A percentile compares a stretch with the other conserved stretches of the same genome.
Evolutionary conservation across 2,888 invertebrate genomes (phyloP).

Genomic region (Sycophila texana): DNA sequence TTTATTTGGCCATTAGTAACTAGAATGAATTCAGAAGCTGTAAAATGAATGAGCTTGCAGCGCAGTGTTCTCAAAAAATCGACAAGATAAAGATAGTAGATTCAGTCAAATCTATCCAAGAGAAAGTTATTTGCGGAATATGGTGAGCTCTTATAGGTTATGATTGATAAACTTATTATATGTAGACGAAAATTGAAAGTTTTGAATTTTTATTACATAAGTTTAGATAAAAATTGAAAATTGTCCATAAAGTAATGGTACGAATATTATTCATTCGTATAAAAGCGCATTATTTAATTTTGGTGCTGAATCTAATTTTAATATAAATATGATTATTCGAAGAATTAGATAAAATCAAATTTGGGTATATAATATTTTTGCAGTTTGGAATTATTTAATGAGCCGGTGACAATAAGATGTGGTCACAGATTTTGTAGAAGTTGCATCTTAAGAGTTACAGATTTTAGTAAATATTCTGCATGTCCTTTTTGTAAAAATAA

Average conservation of each 20-base stretch:
- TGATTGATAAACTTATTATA: not conserved
- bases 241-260: not conserved
- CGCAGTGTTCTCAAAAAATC: conserved; percentile 1
- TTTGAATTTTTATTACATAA: too few species aligned
- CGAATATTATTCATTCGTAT: not conserved
- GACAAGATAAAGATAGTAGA: conserved; percentile 37
- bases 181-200: not conserved
- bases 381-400: conserved; percentile 61
- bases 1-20: not conserved
- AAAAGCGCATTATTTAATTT: not conserved
- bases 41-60: conserved; percentile 46
- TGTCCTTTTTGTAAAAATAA: conserved; percentile 65
- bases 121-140: conserved; percentile 59
- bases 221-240: not conserved
- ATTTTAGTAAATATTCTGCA: conserved; percentile 49
- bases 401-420: conserved; percentile 63
- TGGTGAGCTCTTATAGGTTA: conserved; percentile 59
- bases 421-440: conserved; percentile 65
- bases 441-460: conserved; percentile 61
- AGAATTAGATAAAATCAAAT: not conserved
- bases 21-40: conserved; percentile 16
- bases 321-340: not conserved
- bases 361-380: conserved; percentile 34
- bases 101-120: conserved; percentile 45
- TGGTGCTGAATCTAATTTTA: not conserved